Evolutionary conservation across 2,113 vertebrate species (phyloP).

Genomic region (Hymenochirus boettgeri): DNA sequence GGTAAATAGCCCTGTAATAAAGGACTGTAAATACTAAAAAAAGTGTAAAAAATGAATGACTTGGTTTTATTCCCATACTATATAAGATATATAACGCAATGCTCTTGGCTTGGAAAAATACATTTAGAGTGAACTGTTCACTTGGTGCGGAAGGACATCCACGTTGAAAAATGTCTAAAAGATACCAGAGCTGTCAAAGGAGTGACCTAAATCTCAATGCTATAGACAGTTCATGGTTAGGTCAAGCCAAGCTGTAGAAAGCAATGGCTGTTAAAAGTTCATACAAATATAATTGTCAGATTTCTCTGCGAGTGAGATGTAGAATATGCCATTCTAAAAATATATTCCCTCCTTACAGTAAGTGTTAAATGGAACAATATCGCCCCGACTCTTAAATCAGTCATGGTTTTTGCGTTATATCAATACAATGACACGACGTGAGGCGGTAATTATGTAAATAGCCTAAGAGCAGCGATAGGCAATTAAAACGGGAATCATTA

Average conservation of each 20-base stretch:
- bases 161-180: slow-evolving; percentile 14
- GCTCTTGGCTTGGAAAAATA: too few species aligned
- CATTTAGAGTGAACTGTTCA: neutral
- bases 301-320: neutral
- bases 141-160: neutral
- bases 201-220: slow-evolving; percentile 23
- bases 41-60: too few species aligned
- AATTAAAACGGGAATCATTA: too few species aligned
- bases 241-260: slow-evolving; percentile 19
- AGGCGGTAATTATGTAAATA: neutral
- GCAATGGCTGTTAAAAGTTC: neutral
- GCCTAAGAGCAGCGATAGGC: too few species aligned
- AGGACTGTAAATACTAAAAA: too few species aligned
- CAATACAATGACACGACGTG: too few species aligned
- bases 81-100: too few species aligned
- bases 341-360: neutral
- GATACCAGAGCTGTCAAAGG: slow-evolving; percentile 3
- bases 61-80: too few species aligned
- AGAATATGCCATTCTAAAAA: neutral
- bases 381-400: too few species aligned
- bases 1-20: too few species aligned
- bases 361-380: too few species aligned
- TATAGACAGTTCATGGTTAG: slow-evolving; percentile 20
- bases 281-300: slow-evolving; percentile 17
- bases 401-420: too few species aligned